Base-by-base conservation (phyloP, 2,113 vertebrate species). In the Eulemur rufifrons region DNA sequence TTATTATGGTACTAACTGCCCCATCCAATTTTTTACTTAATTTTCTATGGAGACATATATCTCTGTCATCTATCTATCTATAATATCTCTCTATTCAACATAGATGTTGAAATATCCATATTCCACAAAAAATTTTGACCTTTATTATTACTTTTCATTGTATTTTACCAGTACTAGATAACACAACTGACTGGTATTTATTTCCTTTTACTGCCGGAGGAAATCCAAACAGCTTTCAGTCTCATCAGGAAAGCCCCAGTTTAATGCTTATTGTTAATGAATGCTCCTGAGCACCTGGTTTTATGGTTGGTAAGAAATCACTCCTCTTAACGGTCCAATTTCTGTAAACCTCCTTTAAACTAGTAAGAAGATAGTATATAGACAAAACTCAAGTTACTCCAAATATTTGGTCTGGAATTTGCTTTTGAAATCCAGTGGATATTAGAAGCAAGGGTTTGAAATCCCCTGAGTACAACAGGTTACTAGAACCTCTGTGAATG, bases 401-500 rank as follows among this genome's bases (percentile, higher is more conserved):
- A 98, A 98, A 98, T 98, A 98, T 99, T 99, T 99, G 97, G 98
- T 98, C 98, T 98, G 97, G 97, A 97, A 95, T 98, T 98, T 98
- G 97, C 97, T 56, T 98, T 98, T 98, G 96, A 97, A 98, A 97
- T 98, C 96, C 97, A 96, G 91, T 98, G 95, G 97, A 96, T 98
- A 98, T 98, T 98, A 98, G 97, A 95, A 97, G 92, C 95, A 97
- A 97, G 96, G 96, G 94, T 98, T 85, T 94, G 39, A 98, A 98
- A 98, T 97, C 98, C 95, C 97, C n/a, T 63, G 98, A 97, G 98
- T 97, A 97, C 95, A 97, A 98, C 97, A 95, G 81, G 81, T 96
- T 98, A 93, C 94, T 98, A 90, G 95, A 94, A 97, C 89, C 98
- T 98, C 96, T 97, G 89, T 91, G 74, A 86, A 96, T 98, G 81